A percentile compares a stretch with the other conserved stretches of the same genome.
These are phyloP conservation scores for Athalia rosae DNA, from an alignment of 2,888 invertebrate species.

Conservation along the genomic window DNA sequence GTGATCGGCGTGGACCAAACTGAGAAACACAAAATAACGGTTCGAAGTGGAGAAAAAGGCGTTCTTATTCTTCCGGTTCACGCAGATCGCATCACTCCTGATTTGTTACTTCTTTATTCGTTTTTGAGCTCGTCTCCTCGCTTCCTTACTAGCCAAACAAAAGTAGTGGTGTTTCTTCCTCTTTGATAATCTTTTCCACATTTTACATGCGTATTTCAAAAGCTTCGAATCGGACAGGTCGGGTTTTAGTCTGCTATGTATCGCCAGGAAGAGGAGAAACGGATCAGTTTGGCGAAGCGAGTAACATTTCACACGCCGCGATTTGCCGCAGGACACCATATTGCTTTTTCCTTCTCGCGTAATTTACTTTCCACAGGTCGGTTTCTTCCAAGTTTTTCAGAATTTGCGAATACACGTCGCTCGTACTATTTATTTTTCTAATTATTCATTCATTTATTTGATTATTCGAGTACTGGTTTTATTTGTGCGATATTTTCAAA, in stretches of 20 bases:
- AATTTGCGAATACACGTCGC: no score
- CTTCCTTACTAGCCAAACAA: constrained; percentile 14
- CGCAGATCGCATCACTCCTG: neutral
- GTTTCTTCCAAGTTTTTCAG: no score
- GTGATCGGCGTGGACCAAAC: no score
- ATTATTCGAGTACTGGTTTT: no score
- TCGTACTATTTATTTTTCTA: no score
- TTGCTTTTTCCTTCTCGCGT: neutral
- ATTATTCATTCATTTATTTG: no score
- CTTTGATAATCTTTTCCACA: constrained; percentile 26
- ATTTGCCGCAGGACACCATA: neutral
- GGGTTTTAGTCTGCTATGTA: neutral
- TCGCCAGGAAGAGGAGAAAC: constrained; percentile 5
- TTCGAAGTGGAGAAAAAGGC: neutral
- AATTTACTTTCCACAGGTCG: no score
- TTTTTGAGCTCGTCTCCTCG: constrained; percentile 13
- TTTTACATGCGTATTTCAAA: constrained; percentile 10
- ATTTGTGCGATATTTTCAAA: no score
- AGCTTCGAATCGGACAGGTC: constrained; percentile 9
- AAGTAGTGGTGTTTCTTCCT: constrained; percentile 23
- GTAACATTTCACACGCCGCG: neutral
- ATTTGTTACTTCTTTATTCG: neutral
- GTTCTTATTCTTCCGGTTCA: neutral
- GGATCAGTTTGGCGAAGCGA: constrained; percentile 30
- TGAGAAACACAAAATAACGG: neutral